Percentiles rank a stretch among this genome's conserved stretches.
phyloP scores from a whole-genome alignment of 2,888 invertebrate species.

The Hedya salicella region DNA sequence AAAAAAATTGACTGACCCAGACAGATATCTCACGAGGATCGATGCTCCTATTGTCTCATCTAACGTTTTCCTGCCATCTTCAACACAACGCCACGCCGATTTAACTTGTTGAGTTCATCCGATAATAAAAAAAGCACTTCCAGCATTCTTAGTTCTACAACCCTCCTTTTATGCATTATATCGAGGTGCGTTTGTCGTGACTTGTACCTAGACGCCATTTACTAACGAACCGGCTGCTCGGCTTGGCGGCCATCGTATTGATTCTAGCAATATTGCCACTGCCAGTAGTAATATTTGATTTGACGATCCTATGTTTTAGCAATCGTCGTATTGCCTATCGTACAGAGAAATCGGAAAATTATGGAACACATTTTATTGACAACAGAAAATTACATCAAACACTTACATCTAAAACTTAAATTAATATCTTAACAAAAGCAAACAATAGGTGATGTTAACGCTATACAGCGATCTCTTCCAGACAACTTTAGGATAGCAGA shows the following conservation, averaged over 20 bases:
- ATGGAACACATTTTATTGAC: background rate
- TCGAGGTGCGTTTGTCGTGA: slow-evolving; percentile 53
- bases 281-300: slow-evolving; percentile 4
- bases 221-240: slow-evolving; percentile 43
- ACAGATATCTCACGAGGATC: too few relatives aligned
- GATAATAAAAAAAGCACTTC: slow-evolving; percentile 1
- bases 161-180: slow-evolving; percentile 38
- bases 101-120: too few relatives aligned
- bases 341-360: background rate
- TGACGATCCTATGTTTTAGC: slow-evolving; percentile 1
- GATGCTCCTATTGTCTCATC: too few relatives aligned
- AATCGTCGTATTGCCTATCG: background rate
- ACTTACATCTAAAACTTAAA: too few relatives aligned
- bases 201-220: slow-evolving; percentile 52
- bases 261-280: slow-evolving; percentile 29
- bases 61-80: too few relatives aligned
- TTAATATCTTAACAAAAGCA: too few relatives aligned
- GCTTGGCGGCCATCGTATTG: slow-evolving; percentile 30
- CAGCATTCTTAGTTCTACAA: slow-evolving; percentile 13
- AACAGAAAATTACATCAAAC: too few relatives aligned
- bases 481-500: too few relatives aligned
- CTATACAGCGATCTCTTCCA: too few relatives aligned
- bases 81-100: too few relatives aligned
- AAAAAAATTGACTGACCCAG: too few relatives aligned
- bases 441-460: too few relatives aligned